Evolutionary conservation across 92 coral and sea anemone genomes (phyloP), one percentile per base, ranked within the genome.

Genomic region (Porites evermanni): DNA sequence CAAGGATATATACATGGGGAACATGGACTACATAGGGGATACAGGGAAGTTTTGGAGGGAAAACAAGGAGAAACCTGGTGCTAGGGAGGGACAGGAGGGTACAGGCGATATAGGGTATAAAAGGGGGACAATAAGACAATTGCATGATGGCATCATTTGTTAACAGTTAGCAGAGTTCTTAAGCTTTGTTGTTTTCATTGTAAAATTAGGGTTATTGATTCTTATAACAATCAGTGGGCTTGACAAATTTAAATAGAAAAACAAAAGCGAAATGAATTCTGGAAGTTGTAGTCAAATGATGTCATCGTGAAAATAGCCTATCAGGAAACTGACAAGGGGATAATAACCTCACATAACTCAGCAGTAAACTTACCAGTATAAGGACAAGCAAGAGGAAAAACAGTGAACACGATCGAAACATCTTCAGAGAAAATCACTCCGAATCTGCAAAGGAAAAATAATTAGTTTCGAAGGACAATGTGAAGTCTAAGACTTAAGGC

Each of bases 321-420:
- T 32, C 0, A 32, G 44, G 44, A 32, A 32, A 2, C 44, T 32
- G 44, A 4, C 44, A 4, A 32, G 44, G 0, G 44, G 44, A 3
- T 32, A 2, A 0, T 32, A 32, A 32, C 44, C 2, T 32, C 44
- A 32, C 44, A 32, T 32, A 32, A 32, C 38, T 32, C 20, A 24
- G 18, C 12, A 3, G 23, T 12, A 59, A 26, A 59, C 80, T 60
- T 29, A 76, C 80, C 68, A 76, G 18, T 3, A 76, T 12, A 17
- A 76, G 67, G 26, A 14, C 7, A 24, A 76, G 13, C 6, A 54
- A 67, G 69, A 76, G 80, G 80, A 47, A 61, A 29, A 76, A 76
- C 7, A 76, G 52, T 26, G 67, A 38, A 10, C 20, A 14, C 7
- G 29, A 76, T 58, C 67, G 80, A 59, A 29, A 76, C 80, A 76